Evolutionary conservation across 2,888 invertebrate genomes (phyloP).

Genomic region (Adelognathus sp.): DNA sequence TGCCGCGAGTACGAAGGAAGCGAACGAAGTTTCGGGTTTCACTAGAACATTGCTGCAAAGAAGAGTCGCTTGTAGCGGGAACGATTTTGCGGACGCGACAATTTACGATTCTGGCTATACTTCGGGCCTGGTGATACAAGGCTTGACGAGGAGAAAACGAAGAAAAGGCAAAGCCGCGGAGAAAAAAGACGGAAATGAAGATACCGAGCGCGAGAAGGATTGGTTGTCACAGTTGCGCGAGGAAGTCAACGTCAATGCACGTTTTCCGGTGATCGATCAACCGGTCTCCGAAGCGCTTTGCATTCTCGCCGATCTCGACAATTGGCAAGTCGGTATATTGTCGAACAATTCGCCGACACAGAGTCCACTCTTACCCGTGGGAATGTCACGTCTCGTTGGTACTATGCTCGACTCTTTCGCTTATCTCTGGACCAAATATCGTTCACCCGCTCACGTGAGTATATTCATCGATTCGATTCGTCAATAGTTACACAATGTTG

Average conservation of each 20-base stretch:
- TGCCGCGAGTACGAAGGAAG: conserved; percentile 50
- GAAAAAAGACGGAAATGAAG: conserved; percentile 20
- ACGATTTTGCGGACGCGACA: conserved; percentile 33
- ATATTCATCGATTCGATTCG: too few species aligned
- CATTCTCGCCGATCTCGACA: conserved; percentile 90
- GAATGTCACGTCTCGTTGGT: conserved; percentile 92
- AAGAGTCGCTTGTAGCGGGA: conserved; percentile 49
- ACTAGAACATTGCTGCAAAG: conserved; percentile 71
- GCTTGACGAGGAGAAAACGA: conserved; percentile 70
- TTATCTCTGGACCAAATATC: conserved; percentile 87
- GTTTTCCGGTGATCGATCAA: conserved; percentile 84
- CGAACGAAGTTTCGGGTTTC: conserved; percentile 70
- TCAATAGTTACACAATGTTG: too few species aligned
- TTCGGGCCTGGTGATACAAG: conserved; percentile 87
- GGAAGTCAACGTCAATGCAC: conserved; percentile 73
- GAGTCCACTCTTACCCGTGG: conserved; percentile 83
- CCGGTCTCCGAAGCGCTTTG: conserved; percentile 90
- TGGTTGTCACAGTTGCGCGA: conserved; percentile 69
- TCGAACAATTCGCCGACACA: conserved; percentile 72
- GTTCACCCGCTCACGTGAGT: conserved; percentile 90
- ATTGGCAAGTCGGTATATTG: conserved; percentile 85
- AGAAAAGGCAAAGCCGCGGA: conserved; percentile 59
- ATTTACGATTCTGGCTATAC: conserved; percentile 69
- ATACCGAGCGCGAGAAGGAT: conserved; percentile 40
- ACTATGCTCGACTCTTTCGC: conserved; percentile 92